Evolutionary conservation across 2,888 invertebrate genomes (phyloP).

Genomic region (Lymantria monacha): DNA sequence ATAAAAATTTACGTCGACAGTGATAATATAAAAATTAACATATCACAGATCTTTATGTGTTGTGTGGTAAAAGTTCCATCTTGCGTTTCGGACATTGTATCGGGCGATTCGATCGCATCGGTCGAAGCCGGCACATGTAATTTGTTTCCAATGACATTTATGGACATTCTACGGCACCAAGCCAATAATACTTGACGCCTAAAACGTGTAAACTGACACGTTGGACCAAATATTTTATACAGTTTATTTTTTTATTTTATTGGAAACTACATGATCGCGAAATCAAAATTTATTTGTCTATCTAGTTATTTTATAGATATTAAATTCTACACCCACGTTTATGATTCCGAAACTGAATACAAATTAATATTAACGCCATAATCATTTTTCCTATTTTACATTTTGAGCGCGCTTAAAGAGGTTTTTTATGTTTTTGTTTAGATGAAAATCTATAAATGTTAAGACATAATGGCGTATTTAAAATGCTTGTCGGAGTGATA

Average conservation of each 20-base stretch:
- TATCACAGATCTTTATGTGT: conserved; percentile 52
- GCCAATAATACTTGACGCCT: conserved; percentile 59
- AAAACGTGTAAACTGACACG: conserved; percentile 51
- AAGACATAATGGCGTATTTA: background rate
- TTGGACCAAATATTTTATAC: conserved; percentile 40
- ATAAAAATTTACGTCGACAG: conserved; percentile 50
- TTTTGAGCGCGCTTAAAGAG: background rate
- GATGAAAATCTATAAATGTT: background rate
- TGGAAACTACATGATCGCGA: conserved; percentile 43
- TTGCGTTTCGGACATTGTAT: conserved; percentile 31
- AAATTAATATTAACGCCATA: conserved; percentile 10
- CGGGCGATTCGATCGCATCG: conserved; percentile 39
- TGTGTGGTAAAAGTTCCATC: conserved; percentile 42
- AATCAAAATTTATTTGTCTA: conserved; percentile 32
- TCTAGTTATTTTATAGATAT: conserved; percentile 24
- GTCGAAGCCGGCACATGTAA: conserved; percentile 40
- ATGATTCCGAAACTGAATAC: conserved; percentile 8
- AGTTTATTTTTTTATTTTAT: no score
- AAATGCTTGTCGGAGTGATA: conserved; percentile 1
- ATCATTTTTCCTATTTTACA: conserved; percentile 1
- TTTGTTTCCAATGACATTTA: conserved; percentile 73
- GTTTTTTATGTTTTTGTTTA: background rate
- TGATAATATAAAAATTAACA: conserved; percentile 61
- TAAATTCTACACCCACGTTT: conserved; percentile 15
- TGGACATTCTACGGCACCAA: conserved; percentile 60